Evolutionary conservation across 2,888 invertebrate genomes (phyloP).

Genomic region (Thelaira solivaga): DNA sequence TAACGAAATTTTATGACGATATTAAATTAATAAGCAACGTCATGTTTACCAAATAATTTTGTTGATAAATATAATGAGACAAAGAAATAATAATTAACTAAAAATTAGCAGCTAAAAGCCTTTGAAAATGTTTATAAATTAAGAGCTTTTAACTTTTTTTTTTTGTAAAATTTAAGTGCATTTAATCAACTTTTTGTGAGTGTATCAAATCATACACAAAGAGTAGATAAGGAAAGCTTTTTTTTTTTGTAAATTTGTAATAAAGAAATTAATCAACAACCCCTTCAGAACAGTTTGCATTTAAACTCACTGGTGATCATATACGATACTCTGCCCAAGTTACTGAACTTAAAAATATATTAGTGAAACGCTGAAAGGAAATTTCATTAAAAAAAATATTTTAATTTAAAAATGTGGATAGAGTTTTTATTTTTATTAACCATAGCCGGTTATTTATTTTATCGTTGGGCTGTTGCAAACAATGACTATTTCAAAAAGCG

Average conservation of each 20-base stretch:
- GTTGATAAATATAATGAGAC: too few relatives aligned
- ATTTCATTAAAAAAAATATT: neutral
- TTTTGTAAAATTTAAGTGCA: slow-evolving; percentile 14
- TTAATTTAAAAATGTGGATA: slow-evolving; percentile 63
- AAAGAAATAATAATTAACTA: too few relatives aligned
- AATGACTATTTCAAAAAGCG: slow-evolving; percentile 68
- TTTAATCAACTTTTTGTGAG: slow-evolving; percentile 15
- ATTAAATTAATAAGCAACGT: too few relatives aligned
- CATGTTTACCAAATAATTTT: too few relatives aligned
- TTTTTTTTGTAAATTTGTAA: slow-evolving; percentile 9
- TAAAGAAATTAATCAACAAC: slow-evolving; percentile 21
- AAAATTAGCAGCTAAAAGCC: too few relatives aligned
- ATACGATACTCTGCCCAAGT: too few relatives aligned
- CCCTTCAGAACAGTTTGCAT: slow-evolving; percentile 17
- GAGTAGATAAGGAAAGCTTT: slow-evolving; percentile 27
- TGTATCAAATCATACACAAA: too few relatives aligned
- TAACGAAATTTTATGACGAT: too few relatives aligned
- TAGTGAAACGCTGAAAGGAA: neutral
- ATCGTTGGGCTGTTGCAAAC: slow-evolving; percentile 67
- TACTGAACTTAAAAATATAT: too few relatives aligned
- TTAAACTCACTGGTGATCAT: slow-evolving; percentile 15
- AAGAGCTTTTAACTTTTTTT: slow-evolving; percentile 10
- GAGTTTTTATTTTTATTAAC: slow-evolving; percentile 64
- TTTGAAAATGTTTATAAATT: neutral
- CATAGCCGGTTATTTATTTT: slow-evolving; percentile 64